Evolutionary conservation across 1,140 invertebrate genomes (phyloP).

Genomic region (Drosophila tropicalis): DNA sequence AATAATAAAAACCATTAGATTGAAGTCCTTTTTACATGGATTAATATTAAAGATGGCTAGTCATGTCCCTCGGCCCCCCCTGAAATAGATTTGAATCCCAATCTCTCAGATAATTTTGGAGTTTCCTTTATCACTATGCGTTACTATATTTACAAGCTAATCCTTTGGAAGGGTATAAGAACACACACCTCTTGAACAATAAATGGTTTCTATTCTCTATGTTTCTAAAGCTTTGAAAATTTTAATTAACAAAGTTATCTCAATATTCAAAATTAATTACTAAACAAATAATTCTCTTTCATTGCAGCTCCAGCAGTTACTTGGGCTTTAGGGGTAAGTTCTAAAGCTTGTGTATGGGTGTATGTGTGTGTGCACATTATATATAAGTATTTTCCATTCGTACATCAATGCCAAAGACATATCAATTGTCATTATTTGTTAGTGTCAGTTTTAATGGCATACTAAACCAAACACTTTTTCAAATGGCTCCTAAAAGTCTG

Average conservation of each 20-base stretch:
- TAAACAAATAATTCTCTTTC: slow-evolving; percentile 11
- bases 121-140: no score
- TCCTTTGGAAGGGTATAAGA: not conserved
- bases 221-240: slow-evolving; percentile 51
- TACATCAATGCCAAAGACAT: slow-evolving; percentile 64
- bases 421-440: slow-evolving; percentile 72
- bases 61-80: no score
- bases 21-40: no score
- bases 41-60: no score
- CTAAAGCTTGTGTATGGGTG: not conserved
- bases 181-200: slow-evolving; percentile 13
- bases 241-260: slow-evolving; percentile 78
- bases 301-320: slow-evolving; percentile 2
- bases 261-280: slow-evolving; percentile 51
- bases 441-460: slow-evolving; percentile 44
- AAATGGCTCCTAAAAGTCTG: slow-evolving; percentile 57
- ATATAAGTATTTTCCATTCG: not conserved
- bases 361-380: not conserved
- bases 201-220: not conserved
- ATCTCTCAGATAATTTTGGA: no score
- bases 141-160: not conserved
- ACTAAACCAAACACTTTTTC: slow-evolving; percentile 39
- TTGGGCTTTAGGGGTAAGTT: slow-evolving; percentile 14
- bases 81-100: no score
- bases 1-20: no score